These are phyloP conservation scores for Nothobranchius kuhntae DNA, from an alignment of 2,113 vertebrate genomes.

Conservation along the genomic window DNA sequence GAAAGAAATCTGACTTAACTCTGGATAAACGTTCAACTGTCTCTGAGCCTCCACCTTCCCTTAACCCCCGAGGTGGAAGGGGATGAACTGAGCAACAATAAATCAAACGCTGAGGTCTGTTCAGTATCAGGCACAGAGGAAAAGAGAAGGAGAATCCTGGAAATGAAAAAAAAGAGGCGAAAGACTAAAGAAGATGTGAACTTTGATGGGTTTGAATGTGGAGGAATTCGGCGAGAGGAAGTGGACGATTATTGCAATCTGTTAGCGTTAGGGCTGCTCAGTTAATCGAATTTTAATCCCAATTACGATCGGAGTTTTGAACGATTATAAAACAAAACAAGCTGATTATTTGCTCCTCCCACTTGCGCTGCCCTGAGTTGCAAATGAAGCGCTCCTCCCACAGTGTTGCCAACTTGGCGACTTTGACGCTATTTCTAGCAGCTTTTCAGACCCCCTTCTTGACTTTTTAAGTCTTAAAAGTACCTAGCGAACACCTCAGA, in stretches of 20 bases:
- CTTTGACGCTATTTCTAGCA: no score
- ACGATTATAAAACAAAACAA: no score
- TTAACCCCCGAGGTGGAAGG: slow-evolving; percentile 63
- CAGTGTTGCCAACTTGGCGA: no score
- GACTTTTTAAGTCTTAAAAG: no score
- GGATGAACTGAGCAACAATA: slow-evolving; percentile 61
- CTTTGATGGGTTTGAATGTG: slow-evolving; percentile 45
- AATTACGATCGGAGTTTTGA: no score
- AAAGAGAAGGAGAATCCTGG: slow-evolving; percentile 39
- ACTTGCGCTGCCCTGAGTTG: no score
- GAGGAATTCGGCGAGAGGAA: slow-evolving; percentile 20
- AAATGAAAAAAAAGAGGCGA: slow-evolving; percentile 6
- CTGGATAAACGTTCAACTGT: slow-evolving; percentile 62
- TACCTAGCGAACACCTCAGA: no score
- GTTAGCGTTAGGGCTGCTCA: no score
- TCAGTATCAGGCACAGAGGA: slow-evolving; percentile 62
- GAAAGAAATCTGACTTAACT: slow-evolving; percentile 68
- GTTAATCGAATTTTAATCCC: no score
- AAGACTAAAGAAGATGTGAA: slow-evolving; percentile 23
- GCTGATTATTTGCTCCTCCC: no score
- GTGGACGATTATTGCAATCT: slow-evolving; percentile 30
- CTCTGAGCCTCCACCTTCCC: slow-evolving; percentile 54
- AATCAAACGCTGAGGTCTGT: slow-evolving; percentile 65
- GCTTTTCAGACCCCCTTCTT: no score
- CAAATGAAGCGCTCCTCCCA: no score